Evolutionary conservation across 2,888 invertebrate genomes (phyloP).

Genomic region (Dolichomitus sp.): DNA sequence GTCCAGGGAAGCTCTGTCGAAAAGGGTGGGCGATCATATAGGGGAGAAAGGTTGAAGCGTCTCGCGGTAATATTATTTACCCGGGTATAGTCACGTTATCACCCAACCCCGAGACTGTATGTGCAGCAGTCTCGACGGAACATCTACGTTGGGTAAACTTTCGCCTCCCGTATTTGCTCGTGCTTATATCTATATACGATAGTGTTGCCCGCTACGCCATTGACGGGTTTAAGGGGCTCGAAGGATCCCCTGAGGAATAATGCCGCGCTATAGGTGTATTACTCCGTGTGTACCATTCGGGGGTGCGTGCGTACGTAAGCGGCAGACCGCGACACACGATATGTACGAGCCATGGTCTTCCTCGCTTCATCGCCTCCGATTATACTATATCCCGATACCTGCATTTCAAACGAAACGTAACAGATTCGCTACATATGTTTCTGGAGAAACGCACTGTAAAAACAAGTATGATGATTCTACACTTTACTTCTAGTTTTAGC

Average conservation of each 20-base stretch:
- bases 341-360: not conserved
- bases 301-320: conserved; percentile 9
- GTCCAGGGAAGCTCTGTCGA: not conserved
- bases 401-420: not conserved
- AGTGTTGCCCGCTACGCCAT: conserved; percentile 7
- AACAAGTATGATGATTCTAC: too few species aligned
- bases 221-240: conserved; percentile 45
- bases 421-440: too few species aligned
- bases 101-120: conserved; percentile 27
- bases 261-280: conserved; percentile 30
- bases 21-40: not conserved
- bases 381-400: not conserved
- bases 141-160: conserved; percentile 38
- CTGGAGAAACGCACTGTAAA: too few species aligned
- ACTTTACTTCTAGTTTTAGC: too few species aligned
- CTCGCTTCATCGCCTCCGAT: not conserved
- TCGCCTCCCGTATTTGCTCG: conserved; percentile 4
- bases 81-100: conserved; percentile 57
- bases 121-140: conserved; percentile 27
- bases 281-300: conserved; percentile 12
- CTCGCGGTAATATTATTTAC: conserved; percentile 46
- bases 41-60: not conserved
- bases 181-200: conserved; percentile 18
- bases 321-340: conserved; percentile 4
- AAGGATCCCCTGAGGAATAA: conserved; percentile 45